Base-by-base conservation (phyloP, 2,797 vertebrate species). In the Sebastes paucispinis region DNA sequence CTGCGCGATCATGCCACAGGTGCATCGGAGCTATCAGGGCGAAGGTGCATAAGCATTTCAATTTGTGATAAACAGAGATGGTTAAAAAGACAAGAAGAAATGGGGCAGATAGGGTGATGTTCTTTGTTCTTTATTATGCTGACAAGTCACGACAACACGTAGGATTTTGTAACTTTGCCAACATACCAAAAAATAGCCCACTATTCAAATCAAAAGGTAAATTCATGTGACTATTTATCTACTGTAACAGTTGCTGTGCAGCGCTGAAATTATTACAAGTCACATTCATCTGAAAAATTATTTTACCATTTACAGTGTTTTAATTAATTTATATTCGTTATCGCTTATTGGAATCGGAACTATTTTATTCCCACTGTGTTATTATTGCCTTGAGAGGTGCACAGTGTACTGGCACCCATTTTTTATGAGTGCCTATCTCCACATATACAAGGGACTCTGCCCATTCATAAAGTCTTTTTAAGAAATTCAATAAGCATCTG, bases 31-130 rank as follows among this genome's bases (percentile, higher is more conserved):
- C 8, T 43, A 75, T 86, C 77, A 85, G 81, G 87, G 73, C 16
- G 47, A 91, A 88, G 80, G 83, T 90, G 39, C 55, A n/a, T 25
- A 20, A 13, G 27, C 55, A 18, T 78, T 67, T 83, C 32, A 71
- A 69, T 70, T 22, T 58, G 60, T 76, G 73, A 93, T 93, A 88
- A 88, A 82, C 65, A 55, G 25, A 89, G 84, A 91, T 91, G 86
- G 27, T 64, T 8, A 67, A 79, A 65, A 81, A 79, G 89, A 88
- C 84, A 87, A 89, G 83, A 73, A 63, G 63, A 85, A 86, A 79
- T 24, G 10, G 59, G 18, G 1, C 62, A 81, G 82, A 88, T 81
- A 81, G 18, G 54, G 3, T 27, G 71, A 77, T 62, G 47, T 22
- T 83, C 31, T 72, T 75, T 86, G 80, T 67, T 74, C 85, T 72